phyloP scores from a whole-genome alignment of 2,113 vertebrate species.

The Himantopus leucocephalus region DNA sequence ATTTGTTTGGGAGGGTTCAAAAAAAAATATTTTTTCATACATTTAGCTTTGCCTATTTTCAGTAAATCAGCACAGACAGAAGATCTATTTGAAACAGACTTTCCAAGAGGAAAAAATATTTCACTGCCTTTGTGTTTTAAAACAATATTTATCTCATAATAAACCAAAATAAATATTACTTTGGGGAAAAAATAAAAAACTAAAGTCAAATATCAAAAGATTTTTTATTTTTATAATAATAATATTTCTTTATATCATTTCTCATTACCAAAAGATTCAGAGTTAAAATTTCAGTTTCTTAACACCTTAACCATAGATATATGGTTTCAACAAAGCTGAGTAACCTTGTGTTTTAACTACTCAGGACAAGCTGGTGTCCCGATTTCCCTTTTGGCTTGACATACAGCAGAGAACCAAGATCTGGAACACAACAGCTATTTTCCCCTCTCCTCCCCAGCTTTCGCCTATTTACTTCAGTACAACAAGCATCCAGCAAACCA shows the following conservation, averaged over 20 bases:
- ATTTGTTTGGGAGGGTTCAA: background rate
- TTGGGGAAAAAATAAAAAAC: accelerated
- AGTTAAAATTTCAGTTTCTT: background rate
- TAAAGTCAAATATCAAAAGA: background rate
- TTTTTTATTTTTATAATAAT: background rate
- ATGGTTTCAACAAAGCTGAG: background rate
- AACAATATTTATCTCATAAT: background rate
- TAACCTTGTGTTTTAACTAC: background rate
- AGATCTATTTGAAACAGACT: background rate
- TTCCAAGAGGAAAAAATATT: accelerated
- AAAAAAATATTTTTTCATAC: background rate
- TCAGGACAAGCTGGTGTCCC: background rate
- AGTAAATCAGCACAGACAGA: background rate
- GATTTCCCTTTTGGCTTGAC: background rate
- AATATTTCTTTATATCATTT: background rate
- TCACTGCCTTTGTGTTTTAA: accelerated
- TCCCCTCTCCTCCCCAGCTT: background rate
- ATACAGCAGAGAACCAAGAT: background rate
- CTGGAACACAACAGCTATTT: background rate
- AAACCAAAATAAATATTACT: background rate
- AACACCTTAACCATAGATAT: background rate
- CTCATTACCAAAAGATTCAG: background rate
- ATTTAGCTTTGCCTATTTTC: background rate
- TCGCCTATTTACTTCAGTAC: background rate
- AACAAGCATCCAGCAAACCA: background rate